Percentiles rank a stretch among this genome's conserved stretches.
Evolutionary conservation across 1,140 invertebrate genomes (phyloP).

Genomic region (Tigriopus japonicus): DNA sequence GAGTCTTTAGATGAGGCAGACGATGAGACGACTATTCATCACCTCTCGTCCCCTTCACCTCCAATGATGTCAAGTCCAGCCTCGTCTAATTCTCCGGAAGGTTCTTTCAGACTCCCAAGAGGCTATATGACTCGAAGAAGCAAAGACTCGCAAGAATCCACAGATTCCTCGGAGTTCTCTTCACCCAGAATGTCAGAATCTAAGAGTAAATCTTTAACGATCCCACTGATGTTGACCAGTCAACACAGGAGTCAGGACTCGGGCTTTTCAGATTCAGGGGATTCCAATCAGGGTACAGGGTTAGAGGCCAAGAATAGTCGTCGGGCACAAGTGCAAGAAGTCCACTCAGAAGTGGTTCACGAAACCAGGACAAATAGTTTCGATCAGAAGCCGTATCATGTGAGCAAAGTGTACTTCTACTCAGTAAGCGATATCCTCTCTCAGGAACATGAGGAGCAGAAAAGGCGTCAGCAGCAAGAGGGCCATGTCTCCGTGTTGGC

Average conservation of each 20-base stretch:
- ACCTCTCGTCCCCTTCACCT: background rate
- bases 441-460: background rate
- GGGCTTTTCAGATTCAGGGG: background rate
- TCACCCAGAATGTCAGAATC: background rate
- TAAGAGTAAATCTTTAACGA: background rate
- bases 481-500: background rate
- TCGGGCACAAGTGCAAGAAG: background rate
- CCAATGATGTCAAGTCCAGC: background rate
- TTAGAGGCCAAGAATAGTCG: no score
- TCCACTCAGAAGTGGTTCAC: background rate
- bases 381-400: background rate
- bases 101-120: background rate
- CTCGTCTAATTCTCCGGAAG: background rate
- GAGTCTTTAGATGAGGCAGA: background rate
- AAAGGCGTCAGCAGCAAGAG: no score
- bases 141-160: background rate
- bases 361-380: background rate
- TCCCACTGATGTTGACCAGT: background rate
- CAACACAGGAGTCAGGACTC: background rate
- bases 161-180: background rate
- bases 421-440: background rate
- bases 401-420: slow-evolving; percentile 1
- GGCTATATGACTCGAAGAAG: background rate
- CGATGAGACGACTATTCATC: background rate
- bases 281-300: no score